Evolutionary conservation across 2,113 vertebrate genomes (phyloP), one percentile per base, ranked within the genome.

Genomic region (Etia nguti): DNA sequence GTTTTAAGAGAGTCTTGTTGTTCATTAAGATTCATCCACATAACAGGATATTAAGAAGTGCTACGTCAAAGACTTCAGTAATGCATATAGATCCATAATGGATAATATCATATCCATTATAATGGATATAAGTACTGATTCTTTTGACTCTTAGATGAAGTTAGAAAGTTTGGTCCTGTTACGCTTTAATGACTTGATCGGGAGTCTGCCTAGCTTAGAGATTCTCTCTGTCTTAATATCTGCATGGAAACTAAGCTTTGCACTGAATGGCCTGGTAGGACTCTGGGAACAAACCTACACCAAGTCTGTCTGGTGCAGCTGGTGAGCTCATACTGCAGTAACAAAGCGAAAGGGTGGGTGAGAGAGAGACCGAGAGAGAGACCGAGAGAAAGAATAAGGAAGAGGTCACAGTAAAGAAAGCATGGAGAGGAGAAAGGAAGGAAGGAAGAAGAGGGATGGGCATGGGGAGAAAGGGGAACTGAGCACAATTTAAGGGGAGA

Each of bases 291-390:
- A 75, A 81, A 86, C 9, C 83, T 52, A 86, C 70, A 79, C 41
- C 62, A 65, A 54, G 80, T 65, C 83, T 90, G 31, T 86, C 54
- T 84, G 90, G 79, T 88, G 88, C 88, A 93, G 90, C 88, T 88
- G 84, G 91, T 95, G 93, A 94, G 93, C 89, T 94, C 93, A 94
- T 94, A 92, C 92, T 95, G 94, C 93, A 94, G 93, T 86, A 94
- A 81, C 86, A 92, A 90, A 91, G 79, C 31, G 2, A 82, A 84
- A 79, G 83, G 81, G 70, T 3, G 82, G 41, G 86, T 15, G 24
- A 77, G 87, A 77, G 88, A 70, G 88, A 59, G 50, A 87, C n/a
- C n/a, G 24, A 77, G 87, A 77, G 88, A 70, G 88, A 59, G 75
- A 52, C n/a, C 41, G 26, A 75, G 48, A 79, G 73, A 46, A 31